Evolutionary conservation across 2,113 vertebrate genomes (phyloP).

Genomic region (Elaphurus davidianus): DNA sequence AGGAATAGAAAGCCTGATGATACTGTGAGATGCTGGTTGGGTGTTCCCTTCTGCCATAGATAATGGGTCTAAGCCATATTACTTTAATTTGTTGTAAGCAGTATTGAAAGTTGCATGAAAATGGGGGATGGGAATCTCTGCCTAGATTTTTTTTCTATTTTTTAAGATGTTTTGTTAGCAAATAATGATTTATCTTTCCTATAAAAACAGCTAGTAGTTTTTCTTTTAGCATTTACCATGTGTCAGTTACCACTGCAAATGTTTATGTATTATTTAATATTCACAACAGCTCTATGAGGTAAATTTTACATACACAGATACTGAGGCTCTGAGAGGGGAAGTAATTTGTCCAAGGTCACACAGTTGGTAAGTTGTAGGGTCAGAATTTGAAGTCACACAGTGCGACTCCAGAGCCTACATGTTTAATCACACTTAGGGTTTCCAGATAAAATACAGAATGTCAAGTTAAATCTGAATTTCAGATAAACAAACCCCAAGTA

Average conservation of each 20-base stretch:
- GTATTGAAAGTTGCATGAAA: background rate
- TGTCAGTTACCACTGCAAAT: background rate
- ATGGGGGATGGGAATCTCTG: background rate
- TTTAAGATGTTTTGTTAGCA: background rate
- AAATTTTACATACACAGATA: background rate
- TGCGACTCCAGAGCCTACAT: background rate
- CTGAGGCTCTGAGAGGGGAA: background rate
- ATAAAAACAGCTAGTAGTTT: background rate
- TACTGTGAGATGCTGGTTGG: background rate
- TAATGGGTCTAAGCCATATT: background rate
- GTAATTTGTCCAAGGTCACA: background rate
- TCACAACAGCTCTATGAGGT: background rate
- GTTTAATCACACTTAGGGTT: background rate
- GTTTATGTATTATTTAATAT: conserved; percentile 20
- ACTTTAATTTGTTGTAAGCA: background rate
- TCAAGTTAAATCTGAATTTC: background rate
- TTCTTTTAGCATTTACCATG: background rate
- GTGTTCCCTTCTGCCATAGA: background rate
- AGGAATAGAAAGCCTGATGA: background rate
- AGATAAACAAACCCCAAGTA: conserved; percentile 31
- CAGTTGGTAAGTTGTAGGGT: background rate
- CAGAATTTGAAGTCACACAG: background rate
- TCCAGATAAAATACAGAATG: background rate
- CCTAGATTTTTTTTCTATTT: background rate
- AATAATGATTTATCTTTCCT: background rate